Evolutionary conservation across 2,888 invertebrate genomes (phyloP), one percentile per base, ranked within the genome.

Genomic region (Idaea dimidiata): DNA sequence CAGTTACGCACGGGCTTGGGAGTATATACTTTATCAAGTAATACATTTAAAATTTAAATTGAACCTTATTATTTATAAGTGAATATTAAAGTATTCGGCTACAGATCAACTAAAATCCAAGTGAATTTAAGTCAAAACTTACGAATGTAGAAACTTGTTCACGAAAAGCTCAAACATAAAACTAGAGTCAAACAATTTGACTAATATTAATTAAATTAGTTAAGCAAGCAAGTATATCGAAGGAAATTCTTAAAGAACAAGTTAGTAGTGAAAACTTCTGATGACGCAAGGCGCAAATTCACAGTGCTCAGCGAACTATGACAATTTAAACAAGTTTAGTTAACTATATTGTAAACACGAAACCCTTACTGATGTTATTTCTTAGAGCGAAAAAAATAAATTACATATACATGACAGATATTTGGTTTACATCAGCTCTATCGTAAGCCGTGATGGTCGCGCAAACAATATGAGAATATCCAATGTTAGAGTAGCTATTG

Each of bases 161-260:
- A 63, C 60, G 31, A 65, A 66, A 68, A 67, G 62, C 59, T 65
- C 56, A 66, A 62, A 16, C 59, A 65, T 66, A 62, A 59, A 57
- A 58, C 59, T 66, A 60, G 59, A 71, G 65, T 69, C 59, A 67
- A 73, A 71, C 68, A 68, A 69, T 72, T 69, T 67, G 66, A 69
- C 69, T 73, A 69, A 69, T 74, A 74, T 71, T 73, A 78, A 80
- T 79, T 78, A 74, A 78, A 81, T 80, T 77, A 74, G 70, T 74
- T 75, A 66, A 68, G 65, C 66, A 66, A 68, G 65, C 66, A 70
- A 70, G 43, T 71, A 68, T 66, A 72, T 67, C 65, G 62, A 64
- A 66, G 62, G 69, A 63, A 69, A 70, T 73, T 70, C 68, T 72
- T 67, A 72, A 73, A 66, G 64, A 72, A 66, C 67, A 67, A 62